Evolutionary conservation across 2,113 vertebrate species (phyloP), one percentile per base, ranked within the genome.

Genomic region (Canis aureus): DNA sequence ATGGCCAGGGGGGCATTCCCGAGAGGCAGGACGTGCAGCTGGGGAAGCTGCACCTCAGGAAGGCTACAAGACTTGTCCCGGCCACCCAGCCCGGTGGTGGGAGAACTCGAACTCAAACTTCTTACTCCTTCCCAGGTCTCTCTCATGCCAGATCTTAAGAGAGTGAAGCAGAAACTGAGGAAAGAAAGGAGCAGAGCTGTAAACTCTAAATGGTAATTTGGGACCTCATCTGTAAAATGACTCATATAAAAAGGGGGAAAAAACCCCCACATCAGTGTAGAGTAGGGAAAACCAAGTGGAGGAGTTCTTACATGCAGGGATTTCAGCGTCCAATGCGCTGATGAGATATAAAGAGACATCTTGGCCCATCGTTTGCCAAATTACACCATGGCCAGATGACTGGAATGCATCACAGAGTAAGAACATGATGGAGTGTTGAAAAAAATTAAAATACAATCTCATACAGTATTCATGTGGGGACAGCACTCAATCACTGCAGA

Each of bases 341-440:
- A 64, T 23, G 29, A 80, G 38, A 94, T 87, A 85, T 59, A 92
- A 64, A 95, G 49, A 94, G 49, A 82, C 35, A 92, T 80, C 29
- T 11, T 95, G 73, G 86, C 49, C 11, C 5, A 51, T 15, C 19
- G 23, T 73, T 93, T 86, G 53, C 85, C 76, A 95, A 91, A 91
- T 84, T 93, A 93, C 95, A 88, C 53, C 74, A 94, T 53, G 60
- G 60, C 69, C 93, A 97, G 85, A 79, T 94, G 89, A 96, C 8
- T n/a, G 64, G 69, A n/a, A 76, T 64, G n/a, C 13, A 97, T 90
- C 55, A 29, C 1, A 89, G 51, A 96, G 27, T 92, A 27, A 82
- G 69, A 91, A 96, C 35, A 88, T 49, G 79, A 92, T 49, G 19
- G 19, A 89, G 29, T n/a, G 13, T 86, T 67, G 93, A 86, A 90